Conservation (phyloP, 1,140 invertebrate genomes). For the Philaenus spumarius region DNA sequence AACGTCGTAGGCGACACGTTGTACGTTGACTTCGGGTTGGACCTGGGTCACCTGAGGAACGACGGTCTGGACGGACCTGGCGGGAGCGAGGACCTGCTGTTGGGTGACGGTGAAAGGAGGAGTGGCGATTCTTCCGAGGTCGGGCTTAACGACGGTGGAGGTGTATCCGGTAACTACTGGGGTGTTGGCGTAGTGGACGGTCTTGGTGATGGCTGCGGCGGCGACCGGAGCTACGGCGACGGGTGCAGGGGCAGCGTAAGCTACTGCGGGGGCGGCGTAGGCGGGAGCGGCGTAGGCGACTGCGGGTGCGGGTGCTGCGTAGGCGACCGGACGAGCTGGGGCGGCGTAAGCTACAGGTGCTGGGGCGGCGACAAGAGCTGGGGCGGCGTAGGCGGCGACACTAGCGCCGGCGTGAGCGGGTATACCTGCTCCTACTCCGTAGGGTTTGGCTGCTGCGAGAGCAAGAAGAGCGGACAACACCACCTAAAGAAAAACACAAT, state of each 20-base stretch:
- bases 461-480: conserved; percentile 53
- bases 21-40: conserved; percentile 27
- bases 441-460: conserved; percentile 45
- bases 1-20: conserved; percentile 27
- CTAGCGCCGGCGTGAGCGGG: conserved; percentile 29
- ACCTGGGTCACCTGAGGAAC: conserved; percentile 30
- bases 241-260: conserved; percentile 29
- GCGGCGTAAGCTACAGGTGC: conserved; percentile 36
- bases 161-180: conserved; percentile 40
- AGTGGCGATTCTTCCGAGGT: conserved; percentile 26
- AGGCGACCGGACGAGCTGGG: conserved; percentile 36
- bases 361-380: conserved; percentile 36
- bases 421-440: conserved; percentile 24
- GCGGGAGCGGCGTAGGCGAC: conserved; percentile 44
- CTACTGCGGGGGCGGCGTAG: conserved; percentile 34
- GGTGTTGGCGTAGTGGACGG: conserved; percentile 37
- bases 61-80: conserved; percentile 26
- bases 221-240: conserved; percentile 27
- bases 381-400: conserved; percentile 24
- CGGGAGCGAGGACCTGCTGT: conserved; percentile 23
- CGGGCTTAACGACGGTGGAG: conserved; percentile 27
- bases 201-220: conserved; percentile 32
- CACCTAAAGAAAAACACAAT: conserved; percentile 34
- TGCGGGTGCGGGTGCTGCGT: conserved; percentile 40
- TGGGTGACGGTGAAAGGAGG: conserved; percentile 23